phyloP scores from a whole-genome alignment of 2,888 invertebrate genomes.

The Ormyrus thymus region DNA sequence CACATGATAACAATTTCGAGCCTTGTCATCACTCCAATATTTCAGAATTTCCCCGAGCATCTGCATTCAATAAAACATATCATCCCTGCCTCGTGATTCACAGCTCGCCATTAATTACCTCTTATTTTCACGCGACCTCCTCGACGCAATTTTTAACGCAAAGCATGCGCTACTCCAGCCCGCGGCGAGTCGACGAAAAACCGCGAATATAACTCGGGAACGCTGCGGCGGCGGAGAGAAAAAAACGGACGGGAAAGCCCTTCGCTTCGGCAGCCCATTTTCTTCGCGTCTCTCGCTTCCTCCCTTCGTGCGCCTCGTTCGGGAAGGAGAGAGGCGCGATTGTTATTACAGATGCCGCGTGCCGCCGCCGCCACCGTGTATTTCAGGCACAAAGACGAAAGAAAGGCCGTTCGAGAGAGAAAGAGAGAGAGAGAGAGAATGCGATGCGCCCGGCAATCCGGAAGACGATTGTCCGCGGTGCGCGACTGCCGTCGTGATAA shows the following conservation, averaged over 20 bases:
- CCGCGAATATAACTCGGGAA: no score
- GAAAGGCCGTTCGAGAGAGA: conserved; percentile 50
- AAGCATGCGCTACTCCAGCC: no score
- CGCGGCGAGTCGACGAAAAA: no score
- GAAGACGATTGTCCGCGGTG: conserved; percentile 59
- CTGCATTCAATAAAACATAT: neutral
- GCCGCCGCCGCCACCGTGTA: conserved; percentile 66
- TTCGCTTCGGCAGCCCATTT: neutral
- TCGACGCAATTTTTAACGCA: no score
- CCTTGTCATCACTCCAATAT: conserved; percentile 16
- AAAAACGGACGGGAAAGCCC: neutral
- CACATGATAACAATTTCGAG: conserved; percentile 13
- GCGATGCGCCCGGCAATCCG: conserved; percentile 60
- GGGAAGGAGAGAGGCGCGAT: conserved; percentile 55
- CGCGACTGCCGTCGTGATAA: neutral
- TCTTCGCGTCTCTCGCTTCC: neutral
- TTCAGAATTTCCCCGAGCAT: neutral
- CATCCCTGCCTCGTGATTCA: no score
- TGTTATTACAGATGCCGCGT: conserved; percentile 73
- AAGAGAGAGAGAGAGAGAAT: conserved; percentile 4
- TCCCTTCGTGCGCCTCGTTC: conserved; percentile 7
- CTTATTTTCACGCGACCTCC: no score
- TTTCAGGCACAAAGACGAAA: conserved; percentile 71
- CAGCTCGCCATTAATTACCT: no score
- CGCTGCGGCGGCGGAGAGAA: no score